phyloP scores from a whole-genome alignment of 2,113 vertebrate species.

The Paracanthobrama guichenoti region DNA sequence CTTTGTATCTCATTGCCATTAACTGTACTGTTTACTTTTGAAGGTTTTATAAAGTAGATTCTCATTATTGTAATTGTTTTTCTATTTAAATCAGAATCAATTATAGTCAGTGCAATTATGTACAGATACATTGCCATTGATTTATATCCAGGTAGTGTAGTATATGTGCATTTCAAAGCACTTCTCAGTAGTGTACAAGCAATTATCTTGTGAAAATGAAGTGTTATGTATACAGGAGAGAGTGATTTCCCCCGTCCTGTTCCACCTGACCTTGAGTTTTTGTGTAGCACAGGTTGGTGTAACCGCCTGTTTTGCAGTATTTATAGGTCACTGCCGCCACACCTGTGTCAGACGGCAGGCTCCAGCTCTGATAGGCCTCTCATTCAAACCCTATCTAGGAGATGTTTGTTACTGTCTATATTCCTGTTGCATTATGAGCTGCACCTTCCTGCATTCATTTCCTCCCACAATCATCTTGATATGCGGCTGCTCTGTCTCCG shows the following conservation, averaged over 20 bases:
- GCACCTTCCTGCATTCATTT: slow-evolving; percentile 25
- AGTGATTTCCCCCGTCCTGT: background rate
- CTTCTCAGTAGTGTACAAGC: background rate
- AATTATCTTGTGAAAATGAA: background rate
- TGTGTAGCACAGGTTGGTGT: background rate
- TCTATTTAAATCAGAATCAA: background rate
- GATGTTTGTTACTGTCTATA: background rate
- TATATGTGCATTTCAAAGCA: background rate
- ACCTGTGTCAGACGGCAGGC: slow-evolving; percentile 33
- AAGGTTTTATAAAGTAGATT: background rate
- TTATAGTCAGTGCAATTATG: background rate
- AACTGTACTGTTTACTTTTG: background rate
- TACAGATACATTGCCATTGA: background rate
- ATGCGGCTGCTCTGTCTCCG: slow-evolving; percentile 2
- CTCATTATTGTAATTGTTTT: background rate
- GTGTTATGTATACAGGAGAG: background rate
- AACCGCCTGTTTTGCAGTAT: slow-evolving; percentile 30
- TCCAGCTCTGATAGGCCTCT: background rate
- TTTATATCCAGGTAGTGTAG: too few relatives aligned
- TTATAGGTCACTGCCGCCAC: slow-evolving; percentile 21
- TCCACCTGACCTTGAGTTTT: slow-evolving; percentile 8
- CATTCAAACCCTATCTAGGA: background rate
- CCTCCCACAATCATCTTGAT: background rate
- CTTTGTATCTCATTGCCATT: too few relatives aligned
- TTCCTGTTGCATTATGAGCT: background rate